phyloP scores from a whole-genome alignment of 2,888 invertebrate species.

The Drosophila engyochracea region DNA sequence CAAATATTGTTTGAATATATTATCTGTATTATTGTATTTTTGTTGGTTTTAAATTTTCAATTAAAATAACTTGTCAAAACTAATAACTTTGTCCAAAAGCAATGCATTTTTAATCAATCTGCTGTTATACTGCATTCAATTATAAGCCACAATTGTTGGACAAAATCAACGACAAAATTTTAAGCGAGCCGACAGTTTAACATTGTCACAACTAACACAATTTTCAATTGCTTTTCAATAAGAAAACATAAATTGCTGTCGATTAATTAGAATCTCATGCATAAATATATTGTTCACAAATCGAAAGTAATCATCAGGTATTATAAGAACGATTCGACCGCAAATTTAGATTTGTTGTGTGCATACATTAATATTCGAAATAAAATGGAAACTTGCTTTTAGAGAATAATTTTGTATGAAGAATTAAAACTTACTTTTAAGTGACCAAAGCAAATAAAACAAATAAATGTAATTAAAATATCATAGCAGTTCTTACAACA shows the following conservation, averaged over 20 bases:
- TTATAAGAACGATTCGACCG: background rate
- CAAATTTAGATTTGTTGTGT: background rate
- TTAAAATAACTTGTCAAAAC: background rate
- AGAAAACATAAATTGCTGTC: background rate
- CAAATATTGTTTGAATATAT: background rate
- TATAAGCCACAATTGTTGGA: background rate
- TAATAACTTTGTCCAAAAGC: background rate
- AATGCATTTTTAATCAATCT: background rate
- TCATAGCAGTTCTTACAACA: background rate
- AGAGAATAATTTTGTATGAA: background rate
- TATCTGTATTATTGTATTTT: background rate
- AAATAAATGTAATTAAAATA: background rate
- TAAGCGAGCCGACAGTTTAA: background rate
- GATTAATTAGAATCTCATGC: background rate
- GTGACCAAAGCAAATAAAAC: background rate
- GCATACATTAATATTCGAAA: background rate
- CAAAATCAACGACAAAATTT: background rate
- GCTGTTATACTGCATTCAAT: background rate
- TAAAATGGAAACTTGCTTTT: background rate
- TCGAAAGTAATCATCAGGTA: background rate
- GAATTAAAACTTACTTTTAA: background rate
- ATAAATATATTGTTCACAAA: background rate
- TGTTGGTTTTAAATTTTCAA: background rate
- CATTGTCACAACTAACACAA: background rate
- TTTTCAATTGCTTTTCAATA: background rate